These are phyloP conservation scores for Cancer borealis DNA, from an alignment of 2,888 invertebrate species.

Conservation along the genomic window DNA sequence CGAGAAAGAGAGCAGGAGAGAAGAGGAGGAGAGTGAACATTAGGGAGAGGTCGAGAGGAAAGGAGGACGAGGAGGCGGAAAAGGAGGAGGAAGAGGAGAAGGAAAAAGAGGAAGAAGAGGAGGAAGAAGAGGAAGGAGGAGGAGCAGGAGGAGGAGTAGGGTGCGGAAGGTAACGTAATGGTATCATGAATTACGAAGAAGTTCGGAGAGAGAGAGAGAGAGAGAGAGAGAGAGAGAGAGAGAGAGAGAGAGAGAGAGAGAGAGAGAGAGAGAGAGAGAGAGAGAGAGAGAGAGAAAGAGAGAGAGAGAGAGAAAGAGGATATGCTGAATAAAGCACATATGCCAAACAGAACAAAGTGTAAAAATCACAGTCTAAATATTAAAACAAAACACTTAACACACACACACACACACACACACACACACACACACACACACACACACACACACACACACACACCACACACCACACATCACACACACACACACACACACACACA, in stretches of 20 bases:
- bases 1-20: background rate
- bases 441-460: background rate
- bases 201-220: background rate
- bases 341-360: background rate
- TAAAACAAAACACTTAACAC: background rate
- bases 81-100: background rate
- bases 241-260: background rate
- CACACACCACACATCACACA: background rate
- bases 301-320: background rate
- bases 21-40: background rate
- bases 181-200: conserved; percentile 17
- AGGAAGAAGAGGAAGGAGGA: background rate
- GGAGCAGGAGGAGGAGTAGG: background rate
- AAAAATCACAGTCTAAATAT: background rate
- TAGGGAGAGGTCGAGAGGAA: background rate
- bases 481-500: conserved; percentile 20
- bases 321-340: background rate
- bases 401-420: too few species aligned
- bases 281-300: background rate
- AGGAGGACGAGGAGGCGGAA: background rate
- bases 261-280: background rate
- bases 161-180: conserved; percentile 17
- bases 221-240: background rate
- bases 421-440: background rate
- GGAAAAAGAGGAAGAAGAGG: background rate